phyloP scores from a whole-genome alignment of 2,888 invertebrate species.

The Pheosia tremula region DNA sequence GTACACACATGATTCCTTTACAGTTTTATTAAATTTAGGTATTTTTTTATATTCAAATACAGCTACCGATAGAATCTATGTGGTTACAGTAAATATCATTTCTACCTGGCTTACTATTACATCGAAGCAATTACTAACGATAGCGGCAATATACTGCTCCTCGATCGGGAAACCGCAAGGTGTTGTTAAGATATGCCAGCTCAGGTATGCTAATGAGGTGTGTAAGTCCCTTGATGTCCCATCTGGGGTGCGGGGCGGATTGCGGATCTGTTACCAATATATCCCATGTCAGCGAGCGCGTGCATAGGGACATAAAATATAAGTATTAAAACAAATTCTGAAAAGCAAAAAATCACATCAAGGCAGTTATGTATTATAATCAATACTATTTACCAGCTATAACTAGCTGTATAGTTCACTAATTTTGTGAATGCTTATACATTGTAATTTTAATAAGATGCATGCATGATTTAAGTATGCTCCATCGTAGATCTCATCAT shows the following conservation, averaged over 20 bases:
- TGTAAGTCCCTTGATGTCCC: constrained; percentile 23
- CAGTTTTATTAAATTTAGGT: too few relatives aligned
- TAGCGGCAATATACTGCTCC: constrained; percentile 13
- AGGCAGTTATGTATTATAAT: too few relatives aligned
- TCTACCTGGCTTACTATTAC: constrained; percentile 46
- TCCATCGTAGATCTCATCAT: too few relatives aligned
- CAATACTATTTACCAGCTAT: too few relatives aligned
- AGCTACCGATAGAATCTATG: too few relatives aligned
- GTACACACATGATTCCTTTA: too few relatives aligned
- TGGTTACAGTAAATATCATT: constrained; percentile 48
- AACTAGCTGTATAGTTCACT: too few relatives aligned
- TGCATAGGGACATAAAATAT: constrained; percentile 1
- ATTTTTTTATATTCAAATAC: too few relatives aligned
- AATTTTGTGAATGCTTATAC: too few relatives aligned
- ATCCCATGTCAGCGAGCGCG: neutral
- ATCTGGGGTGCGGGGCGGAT: constrained; percentile 12
- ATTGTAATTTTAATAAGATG: too few relatives aligned
- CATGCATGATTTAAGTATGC: too few relatives aligned
- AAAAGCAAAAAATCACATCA: neutral
- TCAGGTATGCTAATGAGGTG: constrained; percentile 27
- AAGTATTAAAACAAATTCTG: neutral
- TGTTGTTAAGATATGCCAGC: constrained; percentile 26
- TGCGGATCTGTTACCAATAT: constrained; percentile 6
- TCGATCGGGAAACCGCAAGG: constrained; percentile 22
- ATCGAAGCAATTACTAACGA: constrained; percentile 27